phyloP scores from a whole-genome alignment of 2,888 invertebrate genomes.

The Zaprionus obscuricornis region DNA sequence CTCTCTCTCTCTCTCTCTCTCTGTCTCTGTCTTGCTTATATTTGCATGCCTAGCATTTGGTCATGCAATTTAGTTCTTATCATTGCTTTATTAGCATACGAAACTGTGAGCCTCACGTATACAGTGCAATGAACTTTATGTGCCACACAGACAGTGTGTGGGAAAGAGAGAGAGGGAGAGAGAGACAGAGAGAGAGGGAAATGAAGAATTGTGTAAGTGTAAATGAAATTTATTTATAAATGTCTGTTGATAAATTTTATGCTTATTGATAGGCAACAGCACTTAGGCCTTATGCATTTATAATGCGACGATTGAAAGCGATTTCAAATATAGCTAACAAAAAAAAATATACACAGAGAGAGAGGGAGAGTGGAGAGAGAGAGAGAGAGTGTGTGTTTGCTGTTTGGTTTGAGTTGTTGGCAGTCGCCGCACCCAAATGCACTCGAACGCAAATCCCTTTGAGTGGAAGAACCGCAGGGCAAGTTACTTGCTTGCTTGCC shows the following conservation, averaged over 20 bases:
- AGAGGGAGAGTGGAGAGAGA: too few species aligned
- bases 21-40: neutral
- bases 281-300: conserved; percentile 66
- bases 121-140: conserved; percentile 29
- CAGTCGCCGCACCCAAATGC: conserved; percentile 36
- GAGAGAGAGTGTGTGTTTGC: too few species aligned
- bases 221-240: conserved; percentile 31
- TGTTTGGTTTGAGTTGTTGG: neutral
- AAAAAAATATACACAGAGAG: too few species aligned
- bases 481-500: conserved; percentile 55
- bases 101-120: conserved; percentile 15
- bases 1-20: too few species aligned
- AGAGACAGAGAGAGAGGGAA: too few species aligned
- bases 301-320: conserved; percentile 53
- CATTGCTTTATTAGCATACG: conserved; percentile 48
- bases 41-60: conserved; percentile 25
- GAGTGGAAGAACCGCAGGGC: conserved; percentile 64
- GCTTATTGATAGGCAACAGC: conserved; percentile 46
- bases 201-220: conserved; percentile 1
- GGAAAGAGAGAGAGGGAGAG: too few species aligned
- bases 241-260: conserved; percentile 26
- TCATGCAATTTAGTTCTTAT: conserved; percentile 47
- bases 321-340: conserved; percentile 22
- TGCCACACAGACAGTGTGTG: too few species aligned
- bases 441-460: conserved; percentile 61